phyloP scores from a whole-genome alignment of 30 jellyfish, hydroid and myxozoan species.

The Aurelia coerulea region DNA sequence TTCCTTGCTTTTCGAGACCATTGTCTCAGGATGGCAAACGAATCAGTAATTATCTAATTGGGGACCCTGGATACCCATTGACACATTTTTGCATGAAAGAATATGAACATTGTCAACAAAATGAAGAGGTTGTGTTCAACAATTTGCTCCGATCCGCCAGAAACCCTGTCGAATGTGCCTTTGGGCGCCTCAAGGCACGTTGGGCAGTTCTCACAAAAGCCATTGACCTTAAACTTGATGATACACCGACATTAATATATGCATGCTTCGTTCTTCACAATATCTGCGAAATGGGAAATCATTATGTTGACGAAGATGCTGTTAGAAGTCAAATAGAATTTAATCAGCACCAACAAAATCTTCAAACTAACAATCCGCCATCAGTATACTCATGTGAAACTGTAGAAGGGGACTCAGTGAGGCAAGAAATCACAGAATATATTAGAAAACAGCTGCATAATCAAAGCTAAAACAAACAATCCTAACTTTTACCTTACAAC shows the following conservation, averaged over 20 bases:
- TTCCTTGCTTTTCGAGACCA: too few relatives aligned
- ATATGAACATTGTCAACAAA: too few relatives aligned
- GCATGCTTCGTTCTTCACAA: conserved; percentile 38
- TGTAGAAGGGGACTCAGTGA: conserved; percentile 17
- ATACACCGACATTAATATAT: background rate
- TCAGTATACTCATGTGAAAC: conserved; percentile 9
- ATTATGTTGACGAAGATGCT: background rate
- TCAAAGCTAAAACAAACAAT: conserved; percentile 1
- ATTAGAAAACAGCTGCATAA: conserved; percentile 16
- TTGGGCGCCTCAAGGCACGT: conserved; percentile 37
- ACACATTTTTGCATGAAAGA: too few relatives aligned
- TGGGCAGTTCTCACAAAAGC: conserved; percentile 11
- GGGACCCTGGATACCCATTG: too few relatives aligned
- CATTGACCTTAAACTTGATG: conserved; percentile 13
- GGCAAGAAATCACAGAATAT: conserved; percentile 25
- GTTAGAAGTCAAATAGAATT: background rate
- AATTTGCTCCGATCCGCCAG: too few relatives aligned
- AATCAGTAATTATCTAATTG: too few relatives aligned
- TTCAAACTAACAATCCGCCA: too few relatives aligned
- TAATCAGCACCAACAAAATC: too few relatives aligned
- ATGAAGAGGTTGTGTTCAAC: too few relatives aligned
- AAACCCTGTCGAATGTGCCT: conserved; percentile 36
- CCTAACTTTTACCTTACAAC: background rate
- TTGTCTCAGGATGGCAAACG: too few relatives aligned
- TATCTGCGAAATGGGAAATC: background rate